phyloP scores from a whole-genome alignment of 2,113 vertebrate genomes.

The Catharus minimus region DNA sequence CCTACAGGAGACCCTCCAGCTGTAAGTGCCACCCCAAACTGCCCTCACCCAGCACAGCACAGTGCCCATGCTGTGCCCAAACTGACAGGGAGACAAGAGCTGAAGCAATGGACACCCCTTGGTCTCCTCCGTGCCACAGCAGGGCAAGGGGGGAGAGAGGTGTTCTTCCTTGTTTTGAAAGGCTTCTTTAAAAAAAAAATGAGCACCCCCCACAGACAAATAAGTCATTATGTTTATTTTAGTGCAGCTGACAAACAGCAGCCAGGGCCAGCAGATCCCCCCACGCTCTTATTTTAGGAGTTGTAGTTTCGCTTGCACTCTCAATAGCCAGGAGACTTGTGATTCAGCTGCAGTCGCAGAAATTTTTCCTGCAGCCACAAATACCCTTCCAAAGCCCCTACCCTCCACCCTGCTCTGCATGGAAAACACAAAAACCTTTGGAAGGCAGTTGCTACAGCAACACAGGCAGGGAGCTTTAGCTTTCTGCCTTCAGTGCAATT shows the following conservation, averaged over 20 bases:
- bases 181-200: background rate
- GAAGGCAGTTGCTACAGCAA: conserved; percentile 11
- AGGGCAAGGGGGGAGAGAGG: background rate
- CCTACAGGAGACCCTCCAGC: conserved; percentile 86
- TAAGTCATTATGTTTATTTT: background rate
- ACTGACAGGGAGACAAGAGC: background rate
- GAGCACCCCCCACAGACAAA: background rate
- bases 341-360: background rate
- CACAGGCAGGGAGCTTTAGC: background rate
- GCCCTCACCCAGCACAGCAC: background rate
- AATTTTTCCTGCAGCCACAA: background rate
- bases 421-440: background rate
- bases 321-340: background rate
- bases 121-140: background rate
- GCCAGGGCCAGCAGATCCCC: background rate
- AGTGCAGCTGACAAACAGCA: background rate
- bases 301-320: background rate
- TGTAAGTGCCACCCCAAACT: conserved; percentile 72
- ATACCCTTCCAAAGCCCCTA: background rate
- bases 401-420: background rate
- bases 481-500: background rate
- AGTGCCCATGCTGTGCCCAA: fast-evolving
- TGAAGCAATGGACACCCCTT: fast-evolving
- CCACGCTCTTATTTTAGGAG: background rate
- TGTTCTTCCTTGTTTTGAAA: background rate